Percentiles rank a stretch among this genome's conserved stretches.
Conservation (phyloP, 2,797 vertebrate genomes). For the Tapera naevia region DNA sequence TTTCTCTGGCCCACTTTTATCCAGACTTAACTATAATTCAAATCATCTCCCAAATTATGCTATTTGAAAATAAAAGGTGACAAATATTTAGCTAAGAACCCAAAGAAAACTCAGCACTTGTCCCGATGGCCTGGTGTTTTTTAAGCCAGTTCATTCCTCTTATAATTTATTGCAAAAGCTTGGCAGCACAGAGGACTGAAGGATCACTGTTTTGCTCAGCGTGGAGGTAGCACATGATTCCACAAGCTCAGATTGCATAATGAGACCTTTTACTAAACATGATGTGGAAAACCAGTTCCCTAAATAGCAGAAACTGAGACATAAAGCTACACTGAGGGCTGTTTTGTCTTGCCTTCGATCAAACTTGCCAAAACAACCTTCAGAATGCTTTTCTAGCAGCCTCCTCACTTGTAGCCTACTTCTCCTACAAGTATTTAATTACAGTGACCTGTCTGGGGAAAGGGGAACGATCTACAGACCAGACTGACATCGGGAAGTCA, state of each 20-base stretch:
- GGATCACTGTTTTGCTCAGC: slow-evolving; percentile 14
- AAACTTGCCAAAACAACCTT: neutral
- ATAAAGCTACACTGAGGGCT: neutral
- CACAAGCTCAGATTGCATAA: slow-evolving; percentile 51
- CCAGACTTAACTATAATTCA: neutral
- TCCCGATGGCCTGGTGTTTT: neutral
- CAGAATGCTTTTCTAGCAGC: neutral
- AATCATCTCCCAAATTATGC: neutral
- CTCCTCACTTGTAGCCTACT: accelerated
- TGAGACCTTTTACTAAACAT: slow-evolving; percentile 32
- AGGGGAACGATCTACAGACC: neutral
- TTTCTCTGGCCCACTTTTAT: neutral
- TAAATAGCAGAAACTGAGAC: neutral
- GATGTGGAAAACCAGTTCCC: slow-evolving; percentile 7
- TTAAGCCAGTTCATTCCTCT: neutral
- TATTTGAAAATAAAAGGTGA: neutral
- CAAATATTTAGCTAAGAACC: neutral
- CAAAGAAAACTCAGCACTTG: neutral
- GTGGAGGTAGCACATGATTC: slow-evolving; percentile 49
- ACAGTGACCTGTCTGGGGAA: neutral
- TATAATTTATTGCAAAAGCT: neutral
- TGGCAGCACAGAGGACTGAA: neutral
- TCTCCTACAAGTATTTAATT: accelerated
- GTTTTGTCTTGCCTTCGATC: neutral
- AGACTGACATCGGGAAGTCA: accelerated